Evolutionary conservation across 2,113 vertebrate species (phyloP).

Genomic region (Megaleporinus macrocephalus): DNA sequence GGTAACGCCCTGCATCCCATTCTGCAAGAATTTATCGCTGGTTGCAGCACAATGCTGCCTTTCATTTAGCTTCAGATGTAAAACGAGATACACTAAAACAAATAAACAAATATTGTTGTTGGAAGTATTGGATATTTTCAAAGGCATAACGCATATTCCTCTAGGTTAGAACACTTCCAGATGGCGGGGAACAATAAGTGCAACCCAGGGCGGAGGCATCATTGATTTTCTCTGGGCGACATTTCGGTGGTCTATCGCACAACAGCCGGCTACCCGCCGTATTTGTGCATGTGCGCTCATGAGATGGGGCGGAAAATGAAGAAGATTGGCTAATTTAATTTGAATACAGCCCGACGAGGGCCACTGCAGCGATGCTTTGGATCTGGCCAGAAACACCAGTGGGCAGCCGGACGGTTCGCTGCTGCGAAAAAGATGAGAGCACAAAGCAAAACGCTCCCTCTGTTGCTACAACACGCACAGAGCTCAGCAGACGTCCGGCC

Average conservation of each 20-base stretch:
- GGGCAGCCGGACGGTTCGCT: constrained; percentile 19
- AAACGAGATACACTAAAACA: constrained; percentile 72
- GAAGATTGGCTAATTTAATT: constrained; percentile 71
- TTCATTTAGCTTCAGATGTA: constrained; percentile 54
- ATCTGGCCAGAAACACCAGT: neutral
- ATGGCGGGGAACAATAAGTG: constrained; percentile 72
- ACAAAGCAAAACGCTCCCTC: neutral
- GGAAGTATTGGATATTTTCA: constrained; percentile 40
- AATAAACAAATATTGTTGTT: constrained; percentile 72
- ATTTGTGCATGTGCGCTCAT: constrained; percentile 69
- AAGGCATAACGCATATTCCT: constrained; percentile 37
- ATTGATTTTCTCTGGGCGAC: constrained; percentile 73
- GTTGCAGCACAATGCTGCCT: constrained; percentile 34
- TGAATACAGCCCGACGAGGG: constrained; percentile 40
- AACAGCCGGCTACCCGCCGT: constrained; percentile 44
- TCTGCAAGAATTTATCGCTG: constrained; percentile 23
- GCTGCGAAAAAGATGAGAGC: constrained; percentile 10
- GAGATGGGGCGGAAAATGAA: constrained; percentile 69
- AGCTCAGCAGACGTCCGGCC: constrained; percentile 28
- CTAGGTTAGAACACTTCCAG: constrained; percentile 75
- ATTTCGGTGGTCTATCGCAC: constrained; percentile 40
- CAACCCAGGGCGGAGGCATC: constrained; percentile 64
- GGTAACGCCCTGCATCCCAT: constrained; percentile 13
- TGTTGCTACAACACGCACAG: neutral
- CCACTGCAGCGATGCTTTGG: constrained; percentile 13